Conservation (phyloP, 2,797 vertebrate genomes). For the Propithecus perrieri region DNA sequence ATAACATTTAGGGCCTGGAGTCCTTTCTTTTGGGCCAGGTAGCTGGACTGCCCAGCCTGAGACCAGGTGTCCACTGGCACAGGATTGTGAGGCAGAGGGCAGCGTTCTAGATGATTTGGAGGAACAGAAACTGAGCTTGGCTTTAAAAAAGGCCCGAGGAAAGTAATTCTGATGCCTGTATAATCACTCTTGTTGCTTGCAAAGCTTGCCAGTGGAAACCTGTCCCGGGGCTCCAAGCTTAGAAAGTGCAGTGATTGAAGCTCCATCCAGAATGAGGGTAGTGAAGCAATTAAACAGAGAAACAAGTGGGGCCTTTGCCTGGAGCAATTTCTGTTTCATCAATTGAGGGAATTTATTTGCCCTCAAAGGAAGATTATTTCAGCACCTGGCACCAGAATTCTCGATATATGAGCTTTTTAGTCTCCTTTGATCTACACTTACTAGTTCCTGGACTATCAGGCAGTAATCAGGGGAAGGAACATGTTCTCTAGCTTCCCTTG, state of each 20-base stretch:
- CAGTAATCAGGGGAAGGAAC: slow-evolving; percentile 51
- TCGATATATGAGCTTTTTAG: slow-evolving; percentile 57
- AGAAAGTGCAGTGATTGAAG: slow-evolving; percentile 76
- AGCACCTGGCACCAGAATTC: slow-evolving; percentile 75
- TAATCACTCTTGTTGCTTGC: slow-evolving; percentile 69
- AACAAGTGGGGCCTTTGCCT: slow-evolving; percentile 68
- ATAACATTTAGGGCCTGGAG: neutral
- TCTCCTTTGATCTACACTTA: slow-evolving; percentile 72
- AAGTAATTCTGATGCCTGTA: slow-evolving; percentile 76
- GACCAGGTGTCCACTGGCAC: slow-evolving; percentile 13
- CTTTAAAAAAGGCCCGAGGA: slow-evolving; percentile 70
- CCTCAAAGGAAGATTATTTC: slow-evolving; percentile 77
- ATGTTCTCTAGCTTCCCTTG: slow-evolving; percentile 34
- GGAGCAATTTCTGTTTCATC: slow-evolving; percentile 76
- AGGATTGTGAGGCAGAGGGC: slow-evolving; percentile 40
- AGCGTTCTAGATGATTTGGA: slow-evolving; percentile 64
- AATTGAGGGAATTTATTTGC: slow-evolving; percentile 75
- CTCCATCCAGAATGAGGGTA: slow-evolving; percentile 71
- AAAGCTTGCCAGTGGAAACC: slow-evolving; percentile 78
- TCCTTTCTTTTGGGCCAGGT: neutral
- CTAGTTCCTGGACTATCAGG: slow-evolving; percentile 66
- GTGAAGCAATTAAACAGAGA: slow-evolving; percentile 71
- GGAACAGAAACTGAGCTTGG: slow-evolving; percentile 63
- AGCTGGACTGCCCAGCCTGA: neutral
- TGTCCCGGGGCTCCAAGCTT: slow-evolving; percentile 75